These are phyloP conservation scores for Cancer borealis DNA, from an alignment of 2,888 invertebrate species.

Conservation along the genomic window DNA sequence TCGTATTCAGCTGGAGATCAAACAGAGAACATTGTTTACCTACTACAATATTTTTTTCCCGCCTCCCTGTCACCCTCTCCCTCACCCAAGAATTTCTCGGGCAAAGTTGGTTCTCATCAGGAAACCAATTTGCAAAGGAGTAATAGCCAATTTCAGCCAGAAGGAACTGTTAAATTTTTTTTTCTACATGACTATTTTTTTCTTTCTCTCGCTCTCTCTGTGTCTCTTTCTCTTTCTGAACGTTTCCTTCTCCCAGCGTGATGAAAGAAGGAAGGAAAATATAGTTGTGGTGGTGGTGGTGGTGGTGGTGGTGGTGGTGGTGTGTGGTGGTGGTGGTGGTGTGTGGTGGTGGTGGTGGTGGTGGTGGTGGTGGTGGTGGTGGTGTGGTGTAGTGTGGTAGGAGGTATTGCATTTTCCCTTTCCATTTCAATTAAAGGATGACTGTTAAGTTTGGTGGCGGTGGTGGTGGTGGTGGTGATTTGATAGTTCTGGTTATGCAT, in stretches of 20 bases:
- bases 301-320: too few relatives aligned
- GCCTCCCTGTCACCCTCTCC: not conserved
- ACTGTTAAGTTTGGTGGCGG: too few relatives aligned
- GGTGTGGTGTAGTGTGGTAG: too few relatives aligned
- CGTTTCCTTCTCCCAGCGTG: not conserved
- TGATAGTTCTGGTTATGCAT: too few relatives aligned
- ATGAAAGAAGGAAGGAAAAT: too few relatives aligned
- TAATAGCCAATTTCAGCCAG: constrained; percentile 28
- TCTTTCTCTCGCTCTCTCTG: not conserved
- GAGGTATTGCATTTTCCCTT: too few relatives aligned
- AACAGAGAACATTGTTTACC: not conserved
- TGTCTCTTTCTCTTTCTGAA: not conserved
- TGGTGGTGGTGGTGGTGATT: too few relatives aligned
- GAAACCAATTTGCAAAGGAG: constrained; percentile 35
- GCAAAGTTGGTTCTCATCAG: constrained; percentile 32
- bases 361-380: too few relatives aligned
- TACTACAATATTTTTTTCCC: not conserved
- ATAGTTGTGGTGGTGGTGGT: too few relatives aligned
- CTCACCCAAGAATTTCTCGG: not conserved
- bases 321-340: too few relatives aligned
- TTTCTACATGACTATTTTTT: not conserved
- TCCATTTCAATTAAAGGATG: too few relatives aligned
- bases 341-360: too few relatives aligned
- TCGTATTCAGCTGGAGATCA: not conserved
- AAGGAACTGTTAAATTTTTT: constrained; percentile 25